Evolutionary conservation across 2,888 invertebrate genomes (phyloP), one percentile per base, ranked within the genome.

Genomic region (Leistus spinibarbis): DNA sequence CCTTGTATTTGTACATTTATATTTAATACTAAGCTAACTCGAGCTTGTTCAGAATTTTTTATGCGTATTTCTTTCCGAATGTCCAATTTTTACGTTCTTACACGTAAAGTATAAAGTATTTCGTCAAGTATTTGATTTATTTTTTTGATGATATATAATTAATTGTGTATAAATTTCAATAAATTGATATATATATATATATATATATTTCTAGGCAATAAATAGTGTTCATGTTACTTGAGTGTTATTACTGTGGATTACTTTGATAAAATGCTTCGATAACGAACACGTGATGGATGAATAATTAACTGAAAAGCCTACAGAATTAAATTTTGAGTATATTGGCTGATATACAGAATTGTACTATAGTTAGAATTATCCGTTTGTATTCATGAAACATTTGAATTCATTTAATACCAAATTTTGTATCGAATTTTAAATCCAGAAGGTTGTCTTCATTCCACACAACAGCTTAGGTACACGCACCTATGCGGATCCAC

Each of bases 1-100:
- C 65, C 65, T 64, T 23, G 72, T 72, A 72, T 72, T 72, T 72
- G 65, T 72, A 72, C 72, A 72, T 72, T 72, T 72, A 72, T 72
- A 72, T 72, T 72, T 72, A 72, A 72, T 72, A 65, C 57, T 64
- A 64, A 53, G 60, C 60, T 60, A 60, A 19, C 19, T 20, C 19
- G 16, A 10, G 60, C 13, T 60, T 22, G 7, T 2, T 13, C 5
- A 40, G 7, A 7, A 10, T 10, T 40, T 40, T 7, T 40, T 40
- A 10, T 40, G 13, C 40, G 40, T 40, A n/a, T n/a, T n/a, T n/a
- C n/a, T n/a, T n/a, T n/a, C n/a, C n/a, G n/a, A n/a, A n/a, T n/a
- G n/a, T n/a, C n/a, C n/a, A n/a, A n/a, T n/a, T n/a, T n/a, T n/a
- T n/a, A n/a, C n/a, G n/a, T n/a, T n/a, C n/a, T n/a, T n/a, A n/a